Conservation (phyloP, 2,797 vertebrate species). For the Tauraco hartlaubi region DNA sequence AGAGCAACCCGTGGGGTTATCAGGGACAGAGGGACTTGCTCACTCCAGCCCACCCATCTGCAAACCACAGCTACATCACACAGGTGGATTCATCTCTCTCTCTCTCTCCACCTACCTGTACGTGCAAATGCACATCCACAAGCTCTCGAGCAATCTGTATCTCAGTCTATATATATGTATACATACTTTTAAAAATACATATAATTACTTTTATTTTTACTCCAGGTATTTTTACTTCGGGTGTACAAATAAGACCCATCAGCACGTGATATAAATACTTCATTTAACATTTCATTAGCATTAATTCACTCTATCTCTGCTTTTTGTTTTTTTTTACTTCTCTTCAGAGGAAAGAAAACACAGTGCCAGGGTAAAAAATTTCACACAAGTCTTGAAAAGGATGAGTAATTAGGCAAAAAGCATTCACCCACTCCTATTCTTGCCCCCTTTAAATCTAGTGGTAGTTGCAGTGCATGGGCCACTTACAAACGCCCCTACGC, state of each 20-base stretch:
- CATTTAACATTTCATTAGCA: not conserved
- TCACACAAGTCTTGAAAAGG: not conserved
- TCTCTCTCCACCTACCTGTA: not conserved
- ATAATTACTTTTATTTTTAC: not conserved
- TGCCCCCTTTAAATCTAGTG: not conserved
- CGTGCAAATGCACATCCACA: not conserved
- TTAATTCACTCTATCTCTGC: not conserved
- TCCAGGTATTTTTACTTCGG: not conserved
- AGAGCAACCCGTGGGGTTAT: not conserved
- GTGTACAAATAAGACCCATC: not conserved
- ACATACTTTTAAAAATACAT: not conserved
- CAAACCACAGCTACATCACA: not conserved
- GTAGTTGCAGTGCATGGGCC: fast-evolving
- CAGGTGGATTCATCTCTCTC: not conserved
- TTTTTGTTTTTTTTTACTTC: not conserved
- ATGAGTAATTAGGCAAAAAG: not conserved
- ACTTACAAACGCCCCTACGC: not conserved
- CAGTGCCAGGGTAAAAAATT: not conserved
- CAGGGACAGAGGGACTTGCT: not conserved
- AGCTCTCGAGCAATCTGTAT: not conserved
- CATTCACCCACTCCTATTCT: not conserved
- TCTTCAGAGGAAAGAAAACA: not conserved
- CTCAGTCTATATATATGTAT: not conserved
- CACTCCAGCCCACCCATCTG: not conserved
- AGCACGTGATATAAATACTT: not conserved